Evolutionary conservation across 2,888 invertebrate species (phyloP).

Genomic region (Mesodorylaimus sp.): DNA sequence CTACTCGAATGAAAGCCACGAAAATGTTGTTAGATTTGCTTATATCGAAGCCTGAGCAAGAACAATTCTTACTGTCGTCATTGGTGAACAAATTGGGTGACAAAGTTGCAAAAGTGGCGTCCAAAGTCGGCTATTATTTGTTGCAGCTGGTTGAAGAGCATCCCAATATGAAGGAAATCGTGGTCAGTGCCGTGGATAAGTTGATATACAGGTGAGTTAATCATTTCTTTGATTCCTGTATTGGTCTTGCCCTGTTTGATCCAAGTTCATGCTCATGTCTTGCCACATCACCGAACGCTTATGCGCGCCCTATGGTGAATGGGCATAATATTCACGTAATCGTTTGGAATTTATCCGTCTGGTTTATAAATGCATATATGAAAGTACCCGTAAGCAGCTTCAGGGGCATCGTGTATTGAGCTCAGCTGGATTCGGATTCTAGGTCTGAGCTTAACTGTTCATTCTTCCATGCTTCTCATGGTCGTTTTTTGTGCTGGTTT

Average conservation of each 20-base stretch:
- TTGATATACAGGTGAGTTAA: slow-evolving; percentile 46
- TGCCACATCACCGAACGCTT: too few species aligned
- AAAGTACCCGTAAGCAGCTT: too few species aligned
- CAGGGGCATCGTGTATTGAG: too few species aligned
- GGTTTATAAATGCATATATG: too few species aligned
- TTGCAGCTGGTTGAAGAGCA: slow-evolving; percentile 61
- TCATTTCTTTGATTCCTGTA: not conserved
- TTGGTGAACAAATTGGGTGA: slow-evolving; percentile 90
- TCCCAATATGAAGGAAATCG: slow-evolving; percentile 73
- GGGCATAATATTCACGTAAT: too few species aligned
- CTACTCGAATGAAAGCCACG: slow-evolving; percentile 60
- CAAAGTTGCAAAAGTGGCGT: slow-evolving; percentile 65
- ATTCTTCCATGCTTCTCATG: too few species aligned
- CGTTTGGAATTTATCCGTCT: too few species aligned
- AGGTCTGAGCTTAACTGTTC: too few species aligned
- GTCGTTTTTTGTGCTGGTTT: slow-evolving; percentile 6
- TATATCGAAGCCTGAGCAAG: slow-evolving; percentile 60
- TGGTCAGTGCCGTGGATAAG: slow-evolving; percentile 69
- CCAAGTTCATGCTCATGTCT: too few species aligned
- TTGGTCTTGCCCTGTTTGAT: too few species aligned
- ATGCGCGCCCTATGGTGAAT: too few species aligned
- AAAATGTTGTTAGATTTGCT: slow-evolving; percentile 50
- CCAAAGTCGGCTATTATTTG: slow-evolving; percentile 66
- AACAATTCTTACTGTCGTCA: slow-evolving; percentile 48
- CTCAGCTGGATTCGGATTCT: too few species aligned